Evolutionary conservation across 2,797 vertebrate species (phyloP), one percentile per base, ranked within the genome.

Genomic region (Eulemur coronatus): DNA sequence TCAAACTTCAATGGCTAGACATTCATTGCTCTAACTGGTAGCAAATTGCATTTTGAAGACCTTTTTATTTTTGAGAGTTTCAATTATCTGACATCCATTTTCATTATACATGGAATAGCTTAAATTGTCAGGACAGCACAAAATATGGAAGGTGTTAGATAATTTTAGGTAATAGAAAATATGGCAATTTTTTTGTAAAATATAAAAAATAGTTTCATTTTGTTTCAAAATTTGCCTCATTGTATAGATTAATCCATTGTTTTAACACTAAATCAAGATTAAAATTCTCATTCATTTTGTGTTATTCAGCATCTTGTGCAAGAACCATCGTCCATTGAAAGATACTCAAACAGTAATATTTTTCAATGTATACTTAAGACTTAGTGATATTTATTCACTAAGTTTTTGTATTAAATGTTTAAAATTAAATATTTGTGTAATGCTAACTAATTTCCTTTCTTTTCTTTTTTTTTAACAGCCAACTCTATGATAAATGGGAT

Each of bases 251-350:
- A 80, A 65, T 72, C 4, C 63, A 33, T 91, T 73, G 75, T 78
- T 90, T 73, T 9, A 1, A 89, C 95, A 78, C 41, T 26, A 95
- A 86, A 46, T 65, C 28, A 72, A 38, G 10, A 72, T 96, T 91
- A 30, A 91, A 89, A 63, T 92, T 92, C 26, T 91, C 43, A 81
- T 13, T 57, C 84, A 80, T 52, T 93, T 95, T 96, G 41, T 87
- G 8, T 88, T 88, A 87, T 79, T 63, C 12, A 76, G 33, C 70
- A 91, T 72, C 70, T 95, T 96, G 10, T 1, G 20, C 7, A 76
- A 93, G 41, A 84, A 81, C 26, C 70, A 35, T 41, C 10, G 26
- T 76, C 28, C 10, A 79, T 22, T 73, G 63, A 85, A 85, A 82
- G 46, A 75, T 26, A 88, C 52, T 63, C 0, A 85, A 70, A 82